phyloP scores from a whole-genome alignment of 2,113 vertebrate genomes.

The Trogon surrucura region DNA sequence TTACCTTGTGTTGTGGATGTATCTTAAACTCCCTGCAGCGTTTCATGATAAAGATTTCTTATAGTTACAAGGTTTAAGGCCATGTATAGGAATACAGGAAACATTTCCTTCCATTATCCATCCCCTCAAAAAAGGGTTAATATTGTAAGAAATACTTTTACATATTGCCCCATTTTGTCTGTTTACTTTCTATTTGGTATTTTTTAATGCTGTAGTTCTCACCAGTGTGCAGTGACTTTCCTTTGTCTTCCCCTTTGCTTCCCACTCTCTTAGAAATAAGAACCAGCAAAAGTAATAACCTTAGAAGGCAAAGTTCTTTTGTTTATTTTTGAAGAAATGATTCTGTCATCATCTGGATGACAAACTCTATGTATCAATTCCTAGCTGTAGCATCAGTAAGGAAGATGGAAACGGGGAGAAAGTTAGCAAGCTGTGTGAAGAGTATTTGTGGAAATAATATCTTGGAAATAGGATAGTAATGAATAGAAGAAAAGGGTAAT shows the following conservation, averaged over 20 bases:
- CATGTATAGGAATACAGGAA: not conserved
- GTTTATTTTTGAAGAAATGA: not conserved
- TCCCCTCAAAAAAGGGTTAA: not conserved
- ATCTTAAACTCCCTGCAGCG: not conserved
- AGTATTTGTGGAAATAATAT: conserved; percentile 2
- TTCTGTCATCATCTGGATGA: not conserved
- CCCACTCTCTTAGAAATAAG: not conserved
- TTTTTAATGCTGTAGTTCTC: not conserved
- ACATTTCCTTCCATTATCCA: not conserved
- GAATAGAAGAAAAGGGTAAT: not conserved
- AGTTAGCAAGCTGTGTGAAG: not conserved
- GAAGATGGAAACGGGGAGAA: not conserved
- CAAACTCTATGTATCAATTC: not conserved
- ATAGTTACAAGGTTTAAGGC: not conserved
- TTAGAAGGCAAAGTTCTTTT: not conserved
- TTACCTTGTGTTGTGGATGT: not conserved
- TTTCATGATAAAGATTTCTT: accelerated
- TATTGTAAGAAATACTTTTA: not conserved
- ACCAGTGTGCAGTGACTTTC: not conserved
- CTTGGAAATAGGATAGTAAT: not conserved
- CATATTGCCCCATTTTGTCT: not conserved
- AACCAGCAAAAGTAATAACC: not conserved
- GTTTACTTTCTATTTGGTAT: not conserved
- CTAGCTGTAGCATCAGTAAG: not conserved
- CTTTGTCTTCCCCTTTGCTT: not conserved